Conservation (phyloP, 2,113 vertebrate species). For the Rissa tridactyla region DNA sequence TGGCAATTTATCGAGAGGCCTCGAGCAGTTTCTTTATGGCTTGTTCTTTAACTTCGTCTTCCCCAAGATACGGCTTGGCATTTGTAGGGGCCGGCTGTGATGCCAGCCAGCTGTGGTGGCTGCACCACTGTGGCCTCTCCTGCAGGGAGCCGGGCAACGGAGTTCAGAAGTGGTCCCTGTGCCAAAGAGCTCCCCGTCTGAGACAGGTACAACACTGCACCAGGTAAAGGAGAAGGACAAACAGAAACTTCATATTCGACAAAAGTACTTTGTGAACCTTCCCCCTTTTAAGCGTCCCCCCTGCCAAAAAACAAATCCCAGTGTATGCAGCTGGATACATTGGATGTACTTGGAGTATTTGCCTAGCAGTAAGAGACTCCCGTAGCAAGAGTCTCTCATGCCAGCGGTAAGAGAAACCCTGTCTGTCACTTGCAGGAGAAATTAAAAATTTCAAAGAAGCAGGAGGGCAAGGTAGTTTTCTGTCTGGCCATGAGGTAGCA, state of each 20-base stretch:
- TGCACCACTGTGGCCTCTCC: not conserved
- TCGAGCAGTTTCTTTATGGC: not conserved
- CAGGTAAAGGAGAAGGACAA: not conserved
- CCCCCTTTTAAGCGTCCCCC: not conserved
- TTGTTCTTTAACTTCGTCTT: not conserved
- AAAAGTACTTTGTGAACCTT: not conserved
- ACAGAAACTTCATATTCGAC: not conserved
- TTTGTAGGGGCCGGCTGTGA: not conserved
- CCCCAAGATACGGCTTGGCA: not conserved
- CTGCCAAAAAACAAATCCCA: fast-evolving
- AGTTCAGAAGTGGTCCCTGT: not conserved
- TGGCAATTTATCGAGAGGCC: not conserved
- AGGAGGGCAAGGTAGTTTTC: not conserved
- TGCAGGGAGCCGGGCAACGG: not conserved
- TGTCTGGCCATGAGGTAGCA: slow-evolving; percentile 14
- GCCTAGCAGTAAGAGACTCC: not conserved
- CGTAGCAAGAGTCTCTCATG: not conserved
- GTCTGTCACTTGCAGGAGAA: not conserved
- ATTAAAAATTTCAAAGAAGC: not conserved
- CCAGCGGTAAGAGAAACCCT: not conserved
- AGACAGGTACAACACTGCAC: not conserved
- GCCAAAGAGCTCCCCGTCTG: not conserved
- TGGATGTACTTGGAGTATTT: not conserved
- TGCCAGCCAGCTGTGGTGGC: not conserved
- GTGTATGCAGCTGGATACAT: not conserved